Conservation (phyloP, 2,113 vertebrate genomes). For the Stercorarius parasiticus region DNA sequence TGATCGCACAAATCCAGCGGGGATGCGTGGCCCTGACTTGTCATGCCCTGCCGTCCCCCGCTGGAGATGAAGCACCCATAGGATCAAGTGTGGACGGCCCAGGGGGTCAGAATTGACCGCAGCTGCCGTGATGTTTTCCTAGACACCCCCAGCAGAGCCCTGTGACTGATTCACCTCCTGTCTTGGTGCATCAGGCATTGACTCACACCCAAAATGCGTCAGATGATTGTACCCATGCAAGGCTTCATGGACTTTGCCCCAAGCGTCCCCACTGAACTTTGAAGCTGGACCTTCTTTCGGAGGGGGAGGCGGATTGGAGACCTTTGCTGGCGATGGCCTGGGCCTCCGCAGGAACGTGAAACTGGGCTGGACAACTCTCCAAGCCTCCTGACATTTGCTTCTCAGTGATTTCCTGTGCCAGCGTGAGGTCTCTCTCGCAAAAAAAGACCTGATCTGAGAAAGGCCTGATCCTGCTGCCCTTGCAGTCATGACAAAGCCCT, state of each 20-base stretch:
- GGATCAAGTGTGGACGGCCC: not conserved
- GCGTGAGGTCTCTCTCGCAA: fast-evolving
- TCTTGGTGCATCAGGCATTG: conserved; percentile 35
- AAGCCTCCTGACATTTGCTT: not conserved
- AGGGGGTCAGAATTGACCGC: not conserved
- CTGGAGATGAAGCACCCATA: not conserved
- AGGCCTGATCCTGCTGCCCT: not conserved
- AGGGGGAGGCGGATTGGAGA: not conserved
- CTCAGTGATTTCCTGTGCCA: not conserved
- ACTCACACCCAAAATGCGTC: conserved; percentile 24
- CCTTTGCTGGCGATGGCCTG: not conserved
- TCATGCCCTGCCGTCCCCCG: not conserved
- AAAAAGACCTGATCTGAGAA: not conserved
- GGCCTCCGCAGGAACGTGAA: fast-evolving
- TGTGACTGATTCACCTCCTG: conserved; percentile 52
- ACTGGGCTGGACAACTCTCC: not conserved
- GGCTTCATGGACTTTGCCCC: not conserved
- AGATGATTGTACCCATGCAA: not conserved
- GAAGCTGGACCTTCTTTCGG: not conserved
- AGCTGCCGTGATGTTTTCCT: not conserved
- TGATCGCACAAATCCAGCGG: not conserved
- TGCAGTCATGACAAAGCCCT: not conserved
- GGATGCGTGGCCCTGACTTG: not conserved
- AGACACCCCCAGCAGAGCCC: conserved; percentile 40
- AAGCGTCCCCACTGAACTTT: not conserved